phyloP scores from a whole-genome alignment of 2,113 vertebrate species.

The Brachypteracias leptosomus region DNA sequence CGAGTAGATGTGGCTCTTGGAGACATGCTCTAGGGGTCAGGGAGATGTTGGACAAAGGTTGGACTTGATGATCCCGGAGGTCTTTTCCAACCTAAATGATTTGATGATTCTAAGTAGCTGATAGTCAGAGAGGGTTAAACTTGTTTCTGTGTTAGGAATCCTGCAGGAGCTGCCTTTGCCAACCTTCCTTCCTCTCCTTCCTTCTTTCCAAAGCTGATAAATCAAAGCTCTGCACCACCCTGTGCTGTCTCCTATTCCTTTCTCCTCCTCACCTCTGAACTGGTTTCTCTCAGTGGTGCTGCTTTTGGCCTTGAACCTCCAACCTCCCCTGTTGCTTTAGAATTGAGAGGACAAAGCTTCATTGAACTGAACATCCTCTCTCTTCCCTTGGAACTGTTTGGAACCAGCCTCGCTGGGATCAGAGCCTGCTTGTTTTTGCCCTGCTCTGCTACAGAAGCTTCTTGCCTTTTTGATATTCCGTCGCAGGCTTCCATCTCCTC shows the following conservation, averaged over 20 bases:
- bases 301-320: neutral
- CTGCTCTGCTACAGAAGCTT: neutral
- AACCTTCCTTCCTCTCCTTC: neutral
- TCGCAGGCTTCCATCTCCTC: conserved; percentile 60
- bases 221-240: neutral
- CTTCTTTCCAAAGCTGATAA: neutral
- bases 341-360: neutral
- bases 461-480: conserved; percentile 75
- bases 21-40: no score
- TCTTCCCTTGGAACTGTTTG: neutral
- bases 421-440: neutral
- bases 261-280: neutral
- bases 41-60: no score
- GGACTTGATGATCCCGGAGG: no score
- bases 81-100: no score
- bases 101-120: no score
- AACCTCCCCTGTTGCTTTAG: neutral
- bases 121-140: neutral
- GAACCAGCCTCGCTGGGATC: neutral
- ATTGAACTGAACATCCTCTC: neutral
- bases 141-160: neutral
- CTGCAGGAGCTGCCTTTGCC: neutral
- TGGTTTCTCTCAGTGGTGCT: neutral
- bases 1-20: no score
- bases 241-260: neutral